Evolutionary conservation across 1,140 invertebrate genomes (phyloP).

Genomic region (Tribolium madens): DNA sequence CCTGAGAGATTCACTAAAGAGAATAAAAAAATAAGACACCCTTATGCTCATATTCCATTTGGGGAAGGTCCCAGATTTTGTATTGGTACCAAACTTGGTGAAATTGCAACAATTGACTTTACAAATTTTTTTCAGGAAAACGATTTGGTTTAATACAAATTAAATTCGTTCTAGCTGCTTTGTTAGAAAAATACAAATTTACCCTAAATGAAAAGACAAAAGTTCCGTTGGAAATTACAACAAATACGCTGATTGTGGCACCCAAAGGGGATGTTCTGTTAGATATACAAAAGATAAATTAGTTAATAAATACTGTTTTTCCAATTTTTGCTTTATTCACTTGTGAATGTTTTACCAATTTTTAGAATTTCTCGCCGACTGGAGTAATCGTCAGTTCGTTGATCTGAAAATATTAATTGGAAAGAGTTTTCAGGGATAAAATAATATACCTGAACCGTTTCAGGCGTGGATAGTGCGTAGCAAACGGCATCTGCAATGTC

Average conservation of each 20-base stretch:
- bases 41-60: not conserved
- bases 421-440: not conserved
- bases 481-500: conserved; percentile 72
- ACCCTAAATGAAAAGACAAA: not conserved
- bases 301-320: too few species aligned
- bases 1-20: conserved; percentile 63
- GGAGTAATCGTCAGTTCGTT: conserved; percentile 9
- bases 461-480: conserved; percentile 71
- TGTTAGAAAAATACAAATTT: not conserved
- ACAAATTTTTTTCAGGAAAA: not conserved
- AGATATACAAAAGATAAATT: too few species aligned
- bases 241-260: too few species aligned
- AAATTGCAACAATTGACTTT: not conserved
- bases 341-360: too few species aligned
- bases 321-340: too few species aligned
- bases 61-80: not conserved
- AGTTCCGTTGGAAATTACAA: not conserved
- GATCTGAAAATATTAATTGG: conserved; percentile 12
- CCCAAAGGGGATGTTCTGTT: too few species aligned
- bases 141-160: not conserved
- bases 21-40: not conserved
- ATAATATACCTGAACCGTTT: conserved; percentile 72
- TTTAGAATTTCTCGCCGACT: conserved; percentile 8
- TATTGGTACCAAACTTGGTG: not conserved
- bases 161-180: not conserved